phyloP scores from a whole-genome alignment of 2,113 vertebrate species.

The Poeciliopsis prolifica region DNA sequence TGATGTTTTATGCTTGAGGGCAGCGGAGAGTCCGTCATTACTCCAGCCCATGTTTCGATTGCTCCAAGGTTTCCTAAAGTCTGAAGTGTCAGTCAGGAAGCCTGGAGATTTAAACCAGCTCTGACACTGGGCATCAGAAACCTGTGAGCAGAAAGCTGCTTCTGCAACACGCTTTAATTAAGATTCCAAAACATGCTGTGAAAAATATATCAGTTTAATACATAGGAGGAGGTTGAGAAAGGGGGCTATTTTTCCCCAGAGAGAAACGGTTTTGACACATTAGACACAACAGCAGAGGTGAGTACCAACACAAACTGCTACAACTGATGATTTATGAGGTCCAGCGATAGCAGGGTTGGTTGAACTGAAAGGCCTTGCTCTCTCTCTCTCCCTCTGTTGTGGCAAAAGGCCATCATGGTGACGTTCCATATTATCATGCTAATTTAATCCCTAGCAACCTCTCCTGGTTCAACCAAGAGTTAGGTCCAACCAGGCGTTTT shows the following conservation, averaged over 20 bases:
- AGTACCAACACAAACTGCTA: conserved; percentile 41
- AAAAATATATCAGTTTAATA: conserved; percentile 37
- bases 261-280: conserved; percentile 28
- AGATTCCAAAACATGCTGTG: conserved; percentile 54
- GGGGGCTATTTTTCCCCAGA: conserved; percentile 20
- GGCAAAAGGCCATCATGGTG: conserved; percentile 28
- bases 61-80: conserved; percentile 37
- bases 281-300: conserved; percentile 41
- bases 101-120: conserved; percentile 42
- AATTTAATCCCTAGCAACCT: conserved; percentile 37
- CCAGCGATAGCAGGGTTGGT: conserved; percentile 8
- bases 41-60: conserved; percentile 2
- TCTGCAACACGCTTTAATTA: conserved; percentile 72
- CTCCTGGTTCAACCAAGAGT: conserved; percentile 19
- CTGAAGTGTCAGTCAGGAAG: conserved; percentile 61
- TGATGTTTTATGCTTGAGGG: neutral
- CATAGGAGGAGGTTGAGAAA: conserved; percentile 5
- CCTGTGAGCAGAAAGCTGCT: conserved; percentile 45
- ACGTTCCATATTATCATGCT: conserved; percentile 37
- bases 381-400: conserved; percentile 16
- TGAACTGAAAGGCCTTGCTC: conserved; percentile 21
- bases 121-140: conserved; percentile 51
- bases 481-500: no score
- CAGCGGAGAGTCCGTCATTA: conserved; percentile 16
- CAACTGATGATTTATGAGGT: conserved; percentile 36